These are phyloP conservation scores for Calyptomena viridis DNA, from an alignment of 2,113 vertebrate species.

Conservation along the genomic window DNA sequence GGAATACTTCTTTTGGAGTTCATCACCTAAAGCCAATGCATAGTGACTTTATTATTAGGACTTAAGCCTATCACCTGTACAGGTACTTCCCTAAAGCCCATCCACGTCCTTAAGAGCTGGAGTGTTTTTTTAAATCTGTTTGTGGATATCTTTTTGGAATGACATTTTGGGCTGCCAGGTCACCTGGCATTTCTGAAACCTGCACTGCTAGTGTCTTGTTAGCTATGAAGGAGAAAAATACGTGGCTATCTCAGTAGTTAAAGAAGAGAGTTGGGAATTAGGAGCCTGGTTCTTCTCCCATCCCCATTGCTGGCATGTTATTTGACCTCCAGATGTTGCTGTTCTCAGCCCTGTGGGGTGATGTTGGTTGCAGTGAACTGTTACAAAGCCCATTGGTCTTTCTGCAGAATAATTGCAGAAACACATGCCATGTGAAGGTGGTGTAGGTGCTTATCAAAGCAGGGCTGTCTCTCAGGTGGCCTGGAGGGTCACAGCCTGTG, in stretches of 20 bases:
- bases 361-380: not conserved
- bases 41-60: not conserved
- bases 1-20: not conserved
- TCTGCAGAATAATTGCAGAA: not conserved
- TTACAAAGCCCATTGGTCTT: not conserved
- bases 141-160: not conserved
- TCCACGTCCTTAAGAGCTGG: not conserved
- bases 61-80: not conserved
- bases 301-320: not conserved
- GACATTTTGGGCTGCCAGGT: not conserved
- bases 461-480: not conserved
- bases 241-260: not conserved
- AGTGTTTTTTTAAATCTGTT: not conserved
- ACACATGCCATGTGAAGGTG: fast-evolving
- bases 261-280: not conserved
- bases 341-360: not conserved
- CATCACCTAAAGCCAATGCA: not conserved
- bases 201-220: not conserved
- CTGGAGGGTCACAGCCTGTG: not conserved
- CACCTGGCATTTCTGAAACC: not conserved
- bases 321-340: not conserved
- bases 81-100: not conserved
- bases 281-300: not conserved
- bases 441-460: not conserved
- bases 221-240: not conserved